These are phyloP conservation scores for Equus quagga DNA, from an alignment of 2,113 vertebrate species.

Conservation along the genomic window DNA sequence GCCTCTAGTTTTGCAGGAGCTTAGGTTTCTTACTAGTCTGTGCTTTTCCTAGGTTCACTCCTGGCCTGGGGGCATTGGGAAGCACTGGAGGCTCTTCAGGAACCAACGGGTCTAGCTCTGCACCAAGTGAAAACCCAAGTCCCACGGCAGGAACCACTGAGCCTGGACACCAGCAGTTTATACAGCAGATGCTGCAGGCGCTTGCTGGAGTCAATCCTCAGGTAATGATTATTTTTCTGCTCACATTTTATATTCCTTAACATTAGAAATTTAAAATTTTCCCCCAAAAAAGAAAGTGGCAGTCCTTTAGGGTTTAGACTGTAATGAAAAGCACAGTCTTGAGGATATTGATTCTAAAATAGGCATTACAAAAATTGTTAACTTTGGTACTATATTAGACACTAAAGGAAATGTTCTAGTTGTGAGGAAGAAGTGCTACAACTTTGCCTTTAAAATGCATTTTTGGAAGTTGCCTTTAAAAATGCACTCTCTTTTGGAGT, in stretches of 20 bases:
- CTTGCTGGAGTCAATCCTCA: constrained; percentile 90
- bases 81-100: constrained; percentile 80
- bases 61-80: constrained; percentile 86
- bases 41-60: constrained; percentile 81
- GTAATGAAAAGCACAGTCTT: neutral
- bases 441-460: neutral
- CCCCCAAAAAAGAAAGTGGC: neutral
- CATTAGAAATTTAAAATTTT: constrained; percentile 13
- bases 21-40: neutral
- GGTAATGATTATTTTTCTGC: constrained; percentile 83
- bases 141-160: constrained; percentile 85
- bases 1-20: neutral
- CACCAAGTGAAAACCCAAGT: constrained; percentile 84
- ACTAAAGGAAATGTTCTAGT: neutral
- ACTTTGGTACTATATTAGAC: neutral
- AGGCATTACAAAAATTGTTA: neutral
- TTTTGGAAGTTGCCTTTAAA: constrained; percentile 39
- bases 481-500: neutral
- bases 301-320: neutral
- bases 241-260: neutral
- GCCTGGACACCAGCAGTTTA: constrained; percentile 92
- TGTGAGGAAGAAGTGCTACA: neutral
- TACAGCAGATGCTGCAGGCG: constrained; percentile 94
- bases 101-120: constrained; percentile 79
- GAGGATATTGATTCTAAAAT: neutral